Conservation (phyloP, 2,888 invertebrate species). For the Helobdella robusta region DNA sequence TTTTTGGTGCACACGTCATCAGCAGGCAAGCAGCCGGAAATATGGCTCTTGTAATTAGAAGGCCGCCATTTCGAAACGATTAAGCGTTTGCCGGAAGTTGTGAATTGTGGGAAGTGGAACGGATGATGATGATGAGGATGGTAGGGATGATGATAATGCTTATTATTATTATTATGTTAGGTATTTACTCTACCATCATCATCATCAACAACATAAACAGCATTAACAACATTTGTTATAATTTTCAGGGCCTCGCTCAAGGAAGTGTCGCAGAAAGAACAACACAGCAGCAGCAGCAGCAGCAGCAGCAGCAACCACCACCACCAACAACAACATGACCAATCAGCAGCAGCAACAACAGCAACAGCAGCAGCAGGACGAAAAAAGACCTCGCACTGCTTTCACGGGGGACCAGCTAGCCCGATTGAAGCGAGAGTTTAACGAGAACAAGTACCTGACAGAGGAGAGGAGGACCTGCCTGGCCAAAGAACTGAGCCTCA, state of each 20-base stretch:
- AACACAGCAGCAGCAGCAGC: not conserved
- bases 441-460: slow-evolving; percentile 64
- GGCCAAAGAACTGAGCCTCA: slow-evolving; percentile 63
- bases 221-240: not conserved
- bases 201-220: not conserved
- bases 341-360: too few relatives aligned
- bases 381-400: slow-evolving; percentile 83
- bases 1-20: too few relatives aligned
- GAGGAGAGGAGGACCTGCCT: slow-evolving; percentile 80
- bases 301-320: too few relatives aligned
- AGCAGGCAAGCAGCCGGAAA: too few relatives aligned
- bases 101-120: not conserved
- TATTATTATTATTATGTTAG: too few relatives aligned
- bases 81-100: too few relatives aligned
- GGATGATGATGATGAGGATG: slow-evolving; percentile 10
- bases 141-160: slow-evolving; percentile 7
- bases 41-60: too few relatives aligned
- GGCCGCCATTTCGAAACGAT: too few relatives aligned
- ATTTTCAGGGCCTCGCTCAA: slow-evolving; percentile 39
- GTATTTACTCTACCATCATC: too few relatives aligned
- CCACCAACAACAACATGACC: too few relatives aligned
- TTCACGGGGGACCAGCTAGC: slow-evolving; percentile 78
- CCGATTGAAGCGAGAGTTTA: slow-evolving; percentile 77
- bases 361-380: too few relatives aligned
- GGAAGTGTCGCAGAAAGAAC: slow-evolving; percentile 38